A percentile compares a stretch with the other conserved stretches of the same genome.
Evolutionary conservation across 2,113 vertebrate species (phyloP).

Genomic region (Ardeotis arabs): DNA sequence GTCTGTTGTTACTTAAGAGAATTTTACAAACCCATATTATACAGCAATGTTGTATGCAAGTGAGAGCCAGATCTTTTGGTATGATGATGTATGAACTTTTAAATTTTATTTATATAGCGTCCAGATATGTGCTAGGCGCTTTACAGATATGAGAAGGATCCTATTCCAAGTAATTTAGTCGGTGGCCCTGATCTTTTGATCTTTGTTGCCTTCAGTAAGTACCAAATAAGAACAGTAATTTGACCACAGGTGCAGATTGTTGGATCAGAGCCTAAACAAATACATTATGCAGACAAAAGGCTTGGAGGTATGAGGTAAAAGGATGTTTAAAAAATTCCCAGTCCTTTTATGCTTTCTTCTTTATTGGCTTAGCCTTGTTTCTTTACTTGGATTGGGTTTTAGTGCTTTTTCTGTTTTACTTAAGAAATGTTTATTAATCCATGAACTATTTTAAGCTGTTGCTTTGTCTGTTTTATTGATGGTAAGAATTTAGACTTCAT

Average conservation of each 20-base stretch:
- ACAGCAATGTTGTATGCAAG: conserved; percentile 11
- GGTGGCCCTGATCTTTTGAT: not conserved
- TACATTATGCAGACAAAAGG: not conserved
- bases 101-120: conserved; percentile 64
- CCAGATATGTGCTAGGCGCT: conserved; percentile 58
- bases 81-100: conserved; percentile 10
- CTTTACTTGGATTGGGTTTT: not conserved
- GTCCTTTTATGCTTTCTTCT: not conserved
- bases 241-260: not conserved
- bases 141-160: conserved; percentile 64
- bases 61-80: conserved; percentile 23
- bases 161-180: not conserved
- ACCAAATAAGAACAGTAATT: not conserved
- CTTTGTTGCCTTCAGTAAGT: not conserved
- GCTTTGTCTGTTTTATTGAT: not conserved
- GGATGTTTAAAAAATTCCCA: not conserved
- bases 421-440: not conserved
- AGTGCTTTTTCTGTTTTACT: not conserved
- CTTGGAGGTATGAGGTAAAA: not conserved
- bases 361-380: not conserved
- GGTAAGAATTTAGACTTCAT: not conserved
- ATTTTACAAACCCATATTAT: conserved; percentile 16
- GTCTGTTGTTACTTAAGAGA: conserved; percentile 33
- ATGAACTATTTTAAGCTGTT: not conserved
- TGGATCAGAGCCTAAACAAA: conserved; percentile 15